These are phyloP conservation scores for Himalopsyche japonica DNA, from an alignment of 2,888 invertebrate species.

Conservation along the genomic window DNA sequence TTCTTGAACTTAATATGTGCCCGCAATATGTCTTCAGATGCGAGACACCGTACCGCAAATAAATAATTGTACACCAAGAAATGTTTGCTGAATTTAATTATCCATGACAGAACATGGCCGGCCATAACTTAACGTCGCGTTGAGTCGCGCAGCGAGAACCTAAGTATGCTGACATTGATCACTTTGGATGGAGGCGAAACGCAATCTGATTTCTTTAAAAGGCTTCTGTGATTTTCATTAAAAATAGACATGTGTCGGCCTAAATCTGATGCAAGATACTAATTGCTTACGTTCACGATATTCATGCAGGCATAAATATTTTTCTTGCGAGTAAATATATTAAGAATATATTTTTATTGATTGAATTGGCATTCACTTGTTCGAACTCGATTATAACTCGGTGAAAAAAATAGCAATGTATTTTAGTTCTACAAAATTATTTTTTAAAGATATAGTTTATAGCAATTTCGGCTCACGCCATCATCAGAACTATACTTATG, in stretches of 20 bases:
- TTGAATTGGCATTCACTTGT: too few species aligned
- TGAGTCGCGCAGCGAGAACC: not conserved
- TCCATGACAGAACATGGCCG: not conserved
- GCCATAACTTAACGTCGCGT: not conserved
- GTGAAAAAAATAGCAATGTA: too few species aligned
- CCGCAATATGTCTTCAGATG: not conserved
- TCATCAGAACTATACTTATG: too few species aligned
- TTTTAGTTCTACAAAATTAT: too few species aligned
- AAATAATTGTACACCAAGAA: not conserved
- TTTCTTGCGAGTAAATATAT: too few species aligned
- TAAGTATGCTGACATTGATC: not conserved
- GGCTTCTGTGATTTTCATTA: not conserved
- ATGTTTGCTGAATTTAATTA: not conserved
- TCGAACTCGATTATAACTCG: too few species aligned
- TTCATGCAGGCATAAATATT: too few species aligned
- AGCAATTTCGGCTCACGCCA: too few species aligned
- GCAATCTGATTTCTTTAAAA: slow-evolving; percentile 1
- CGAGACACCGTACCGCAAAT: not conserved
- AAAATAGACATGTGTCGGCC: not conserved
- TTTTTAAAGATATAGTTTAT: too few species aligned
- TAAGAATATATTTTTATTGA: too few species aligned
- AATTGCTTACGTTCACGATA: too few species aligned
- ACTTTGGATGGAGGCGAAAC: not conserved
- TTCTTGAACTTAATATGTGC: not conserved
- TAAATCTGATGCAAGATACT: not conserved